Conservation (phyloP, 2,797 vertebrate species). For the Catharus ustulatus region DNA sequence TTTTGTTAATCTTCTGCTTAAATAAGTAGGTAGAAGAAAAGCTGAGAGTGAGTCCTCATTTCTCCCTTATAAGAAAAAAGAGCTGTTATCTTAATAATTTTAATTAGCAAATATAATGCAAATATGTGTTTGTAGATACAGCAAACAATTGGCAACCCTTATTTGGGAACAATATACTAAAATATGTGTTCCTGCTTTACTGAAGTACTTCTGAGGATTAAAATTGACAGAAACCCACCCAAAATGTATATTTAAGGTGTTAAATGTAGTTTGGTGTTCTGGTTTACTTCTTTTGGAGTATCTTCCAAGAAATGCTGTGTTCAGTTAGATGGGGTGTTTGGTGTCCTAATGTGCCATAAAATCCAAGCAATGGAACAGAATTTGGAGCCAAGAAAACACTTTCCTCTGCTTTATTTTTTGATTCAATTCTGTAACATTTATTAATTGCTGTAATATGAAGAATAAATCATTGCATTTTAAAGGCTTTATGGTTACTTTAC, state of each 20-base stretch:
- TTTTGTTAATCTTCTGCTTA: conserved; percentile 22
- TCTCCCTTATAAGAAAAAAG: not conserved
- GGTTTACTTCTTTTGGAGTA: not conserved
- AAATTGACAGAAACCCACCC: not conserved
- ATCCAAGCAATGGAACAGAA: not conserved
- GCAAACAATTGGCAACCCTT: not conserved
- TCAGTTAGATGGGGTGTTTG: not conserved
- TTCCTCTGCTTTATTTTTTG: not conserved
- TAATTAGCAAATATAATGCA: not conserved
- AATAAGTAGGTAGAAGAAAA: not conserved
- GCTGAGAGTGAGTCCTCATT: not conserved
- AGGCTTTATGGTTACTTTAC: not conserved
- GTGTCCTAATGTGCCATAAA: not conserved
- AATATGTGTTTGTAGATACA: not conserved
- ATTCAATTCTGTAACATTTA: not conserved
- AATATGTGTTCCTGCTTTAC: not conserved
- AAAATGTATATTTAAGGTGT: not conserved
- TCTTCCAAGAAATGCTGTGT: not conserved
- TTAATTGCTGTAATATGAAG: not conserved
- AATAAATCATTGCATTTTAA: not conserved
- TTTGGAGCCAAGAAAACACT: not conserved
- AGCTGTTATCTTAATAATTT: not conserved
- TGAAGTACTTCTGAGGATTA: not conserved
- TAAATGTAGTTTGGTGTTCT: not conserved
- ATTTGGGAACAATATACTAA: not conserved